Base-by-base conservation (phyloP, 2,797 vertebrate genomes). In the Tamandua tetradactyla region DNA sequence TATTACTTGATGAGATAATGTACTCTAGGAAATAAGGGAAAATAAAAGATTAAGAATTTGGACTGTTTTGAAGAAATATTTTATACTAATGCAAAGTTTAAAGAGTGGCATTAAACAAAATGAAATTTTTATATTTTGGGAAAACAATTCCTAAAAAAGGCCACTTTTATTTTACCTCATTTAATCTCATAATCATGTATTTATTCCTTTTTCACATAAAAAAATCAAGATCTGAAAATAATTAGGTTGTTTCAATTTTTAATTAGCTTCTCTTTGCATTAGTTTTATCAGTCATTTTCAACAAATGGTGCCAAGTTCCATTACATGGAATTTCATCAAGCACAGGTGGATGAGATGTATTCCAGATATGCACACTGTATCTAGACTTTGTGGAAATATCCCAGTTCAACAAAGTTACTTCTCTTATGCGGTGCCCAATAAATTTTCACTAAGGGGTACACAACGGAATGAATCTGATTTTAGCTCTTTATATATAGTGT, bases 71-170 rank as follows among this genome's bases (percentile, higher is more conserved):
- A 90, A 87, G 57, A 76, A 66, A 86, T 61, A 10, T 83, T 82
- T 75, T 87, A 91, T 59, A 44, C 20, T 91, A 91, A 89, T 22
- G 5, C 30, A 93, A 90, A 93, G 12, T 89, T 88, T 95, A 72
- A 71, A 92, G 18, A 85, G 40, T 27, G 78, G 52, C 23, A 55
- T 1, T 78, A 62, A 92, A 57, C 78, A 44, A 66, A 76, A 69
- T 23, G 32, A 55, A 57, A 64, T 47, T 59, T 72, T 75, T 82
- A 44, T 59, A 89, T 49, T 80, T 74, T 91, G 40, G 32, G 27
- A 86, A 95, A 76, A 27, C 3, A 94, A 47, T 93, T 92, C 22
- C 83, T 91, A 18, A 55, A 83, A 75, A n/a, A 72, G 4, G 84
- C 1, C 8, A 62, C 5, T n/a, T 81, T 47, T 76, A 37, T 91